A percentile compares a stretch with the other conserved stretches of the same genome.
phyloP scores from a whole-genome alignment of 2,888 invertebrate genomes.

The Acronicta leporina region DNA sequence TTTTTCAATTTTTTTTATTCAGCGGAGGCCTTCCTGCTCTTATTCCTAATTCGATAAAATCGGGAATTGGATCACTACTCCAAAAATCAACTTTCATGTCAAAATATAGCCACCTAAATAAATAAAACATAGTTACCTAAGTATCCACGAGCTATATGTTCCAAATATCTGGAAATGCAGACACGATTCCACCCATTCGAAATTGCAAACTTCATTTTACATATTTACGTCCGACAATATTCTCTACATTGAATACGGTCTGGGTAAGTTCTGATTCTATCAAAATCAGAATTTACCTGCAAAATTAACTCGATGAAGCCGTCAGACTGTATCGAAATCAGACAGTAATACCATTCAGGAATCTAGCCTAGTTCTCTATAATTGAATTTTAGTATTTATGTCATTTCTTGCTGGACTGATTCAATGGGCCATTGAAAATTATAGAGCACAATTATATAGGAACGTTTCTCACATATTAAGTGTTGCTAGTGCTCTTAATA shows the following conservation, averaged over 20 bases:
- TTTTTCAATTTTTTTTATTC: no score
- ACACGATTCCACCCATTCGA: no score
- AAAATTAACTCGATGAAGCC: constrained; percentile 22
- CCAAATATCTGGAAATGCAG: no score
- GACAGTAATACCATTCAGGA: constrained; percentile 35
- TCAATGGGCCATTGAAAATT: constrained; percentile 30
- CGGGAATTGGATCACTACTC: no score
- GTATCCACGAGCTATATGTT: no score
- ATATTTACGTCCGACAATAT: neutral
- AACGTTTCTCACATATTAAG: constrained; percentile 54
- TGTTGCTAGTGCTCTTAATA: constrained; percentile 32
- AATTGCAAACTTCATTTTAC: no score
- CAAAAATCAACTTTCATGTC: no score
- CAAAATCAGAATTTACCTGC: constrained; percentile 30
- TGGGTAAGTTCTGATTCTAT: constrained; percentile 14
- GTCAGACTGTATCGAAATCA: constrained; percentile 24
- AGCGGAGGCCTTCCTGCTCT: no score
- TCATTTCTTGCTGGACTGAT: constrained; percentile 13
- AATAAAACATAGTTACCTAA: no score
- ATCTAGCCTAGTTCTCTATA: constrained; percentile 36
- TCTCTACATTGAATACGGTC: neutral
- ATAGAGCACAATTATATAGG: constrained; percentile 37
- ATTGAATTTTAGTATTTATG: constrained; percentile 42
- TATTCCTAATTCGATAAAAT: no score
- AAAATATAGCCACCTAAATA: no score